Percentiles rank a stretch among this genome's conserved stretches.
phyloP scores from a whole-genome alignment of 2,113 vertebrate genomes.

The Corvus moneduloides region DNA sequence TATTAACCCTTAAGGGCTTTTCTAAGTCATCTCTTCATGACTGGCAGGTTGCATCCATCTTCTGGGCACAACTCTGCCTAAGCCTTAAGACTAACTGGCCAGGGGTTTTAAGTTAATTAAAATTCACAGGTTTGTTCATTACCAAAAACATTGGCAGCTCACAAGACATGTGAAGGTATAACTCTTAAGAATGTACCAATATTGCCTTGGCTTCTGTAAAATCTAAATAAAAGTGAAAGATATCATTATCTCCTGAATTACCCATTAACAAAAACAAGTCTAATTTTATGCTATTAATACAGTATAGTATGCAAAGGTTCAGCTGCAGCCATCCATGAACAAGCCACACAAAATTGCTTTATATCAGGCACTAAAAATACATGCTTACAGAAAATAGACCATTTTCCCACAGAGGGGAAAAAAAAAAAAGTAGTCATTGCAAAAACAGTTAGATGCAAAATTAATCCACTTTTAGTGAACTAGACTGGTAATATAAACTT shows the following conservation, averaged over 20 bases:
- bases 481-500: neutral
- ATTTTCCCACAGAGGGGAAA: neutral
- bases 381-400: neutral
- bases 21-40: neutral
- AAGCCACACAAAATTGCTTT: neutral
- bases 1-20: neutral
- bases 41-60: neutral
- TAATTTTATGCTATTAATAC: neutral
- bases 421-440: neutral
- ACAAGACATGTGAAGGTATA: rapidly evolving
- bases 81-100: neutral
- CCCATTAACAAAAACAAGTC: neutral
- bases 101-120: neutral
- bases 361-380: neutral
- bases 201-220: neutral
- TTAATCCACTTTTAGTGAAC: neutral
- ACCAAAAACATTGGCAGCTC: neutral
- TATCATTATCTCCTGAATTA: neutral
- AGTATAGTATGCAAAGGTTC: neutral
- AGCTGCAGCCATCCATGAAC: neutral
- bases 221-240: neutral
- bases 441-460: neutral
- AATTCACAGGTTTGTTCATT: neutral
- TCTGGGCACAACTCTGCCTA: neutral
- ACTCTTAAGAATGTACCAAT: neutral